Base-by-base conservation (phyloP, 2,113 vertebrate genomes). In the Gymnarchus niloticus region DNA sequence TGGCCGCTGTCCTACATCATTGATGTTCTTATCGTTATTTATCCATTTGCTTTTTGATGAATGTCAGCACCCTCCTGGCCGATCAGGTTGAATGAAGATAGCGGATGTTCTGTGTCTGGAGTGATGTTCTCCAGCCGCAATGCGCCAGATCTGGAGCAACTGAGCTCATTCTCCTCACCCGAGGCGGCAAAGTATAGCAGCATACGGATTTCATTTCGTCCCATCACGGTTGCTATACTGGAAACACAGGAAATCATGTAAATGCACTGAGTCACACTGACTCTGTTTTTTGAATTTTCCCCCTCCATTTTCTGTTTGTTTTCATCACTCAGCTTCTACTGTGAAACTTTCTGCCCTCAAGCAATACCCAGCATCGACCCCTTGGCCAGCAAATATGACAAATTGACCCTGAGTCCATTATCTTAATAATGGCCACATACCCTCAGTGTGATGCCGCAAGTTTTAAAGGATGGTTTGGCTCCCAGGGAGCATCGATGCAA, bases 151-250 rank as follows among this genome's bases (percentile, higher is more conserved):
- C 37, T 44, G 54, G 81, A 57, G 52, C 19, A 44, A 59, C 56
- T 44, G 33, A 83, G 56, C 56, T 83, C 48, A 23, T 78, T 83
- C 14, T 59, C 12, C 21, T 44, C 6, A 54, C 82, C 33, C 41
- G 82, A 57, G 56, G 54, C 33, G n/a, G 6, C 0, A 17, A 0
- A 52, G 51, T 51, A 54, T 52, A 54, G 25, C 56, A 54, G 19
- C 28, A 82, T 82, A 51, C 46, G 76, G 46, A 78, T 48, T 51
- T 54, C 9, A 82, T 73, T 81, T 81, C 14, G 77, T 80, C 46
- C 49, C 48, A 14, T 28, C 23, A 23, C 77, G 12, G 46, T 49
- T 3, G 48, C 77, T 49, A 44, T 23, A 81, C 25, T 44, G 46
- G n/a, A 81, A 81, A 81, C 77, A 81, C 10, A 80, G 41, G 21